Percentiles rank a stretch among this genome's conserved stretches.
These are phyloP conservation scores for Onychostoma macrolepis DNA, from an alignment of 2,113 vertebrate genomes.

Conservation along the genomic window DNA sequence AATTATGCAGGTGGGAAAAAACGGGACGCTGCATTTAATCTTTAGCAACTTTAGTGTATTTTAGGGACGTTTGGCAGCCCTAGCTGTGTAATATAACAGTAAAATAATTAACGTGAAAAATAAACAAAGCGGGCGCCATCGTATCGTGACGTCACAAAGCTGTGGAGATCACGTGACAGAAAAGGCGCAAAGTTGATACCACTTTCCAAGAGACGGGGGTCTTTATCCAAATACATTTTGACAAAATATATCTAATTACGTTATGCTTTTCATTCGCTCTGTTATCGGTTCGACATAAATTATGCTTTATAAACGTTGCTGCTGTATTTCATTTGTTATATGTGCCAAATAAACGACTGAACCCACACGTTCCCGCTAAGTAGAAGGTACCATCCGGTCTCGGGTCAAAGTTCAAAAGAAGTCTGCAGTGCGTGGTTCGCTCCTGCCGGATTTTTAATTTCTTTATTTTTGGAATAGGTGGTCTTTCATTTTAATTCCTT, in stretches of 20 bases:
- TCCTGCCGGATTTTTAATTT: slow-evolving; percentile 61
- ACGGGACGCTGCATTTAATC: too few species aligned
- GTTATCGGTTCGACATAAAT: not conserved
- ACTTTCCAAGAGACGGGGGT: slow-evolving; percentile 49
- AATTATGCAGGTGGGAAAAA: too few species aligned
- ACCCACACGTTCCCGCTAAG: too few species aligned
- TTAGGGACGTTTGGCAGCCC: too few species aligned
- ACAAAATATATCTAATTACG: not conserved
- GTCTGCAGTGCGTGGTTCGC: slow-evolving; percentile 59
- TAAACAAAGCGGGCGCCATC: not conserved
- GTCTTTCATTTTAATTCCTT: slow-evolving; percentile 58
- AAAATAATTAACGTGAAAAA: too few species aligned
- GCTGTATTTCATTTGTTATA: not conserved
- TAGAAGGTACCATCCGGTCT: slow-evolving; percentile 29
- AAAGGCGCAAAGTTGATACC: slow-evolving; percentile 50
- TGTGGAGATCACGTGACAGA: not conserved
- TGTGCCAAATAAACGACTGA: not conserved
- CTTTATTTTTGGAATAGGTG: slow-evolving; percentile 36
- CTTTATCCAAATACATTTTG: not conserved
- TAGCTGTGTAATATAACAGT: too few species aligned
- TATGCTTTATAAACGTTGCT: fast-evolving
- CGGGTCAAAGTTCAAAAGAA: slow-evolving; percentile 63
- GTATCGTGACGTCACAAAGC: not conserved
- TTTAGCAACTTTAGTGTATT: too few species aligned
- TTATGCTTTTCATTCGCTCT: not conserved